Evolutionary conservation across 2,888 invertebrate species (phyloP).

Genomic region (Agrotis exclamationis): DNA sequence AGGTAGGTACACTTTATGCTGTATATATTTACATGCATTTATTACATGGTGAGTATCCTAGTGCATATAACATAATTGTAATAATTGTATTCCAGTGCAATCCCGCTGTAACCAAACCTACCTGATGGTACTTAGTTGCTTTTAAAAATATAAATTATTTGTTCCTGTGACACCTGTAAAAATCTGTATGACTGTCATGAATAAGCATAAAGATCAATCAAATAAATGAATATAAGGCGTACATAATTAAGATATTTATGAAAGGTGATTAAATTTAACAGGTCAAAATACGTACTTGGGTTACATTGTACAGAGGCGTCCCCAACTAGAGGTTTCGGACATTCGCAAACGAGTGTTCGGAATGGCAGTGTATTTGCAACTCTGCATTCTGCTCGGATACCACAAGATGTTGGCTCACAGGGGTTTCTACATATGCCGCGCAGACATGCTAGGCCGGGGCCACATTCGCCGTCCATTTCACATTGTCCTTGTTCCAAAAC

Average conservation of each 20-base stretch:
- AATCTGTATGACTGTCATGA: slow-evolving; percentile 28
- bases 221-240: not conserved
- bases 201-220: not conserved
- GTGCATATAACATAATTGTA: slow-evolving; percentile 36
- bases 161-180: slow-evolving; percentile 49
- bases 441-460: slow-evolving; percentile 96
- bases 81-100: slow-evolving; percentile 15
- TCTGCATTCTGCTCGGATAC: slow-evolving; percentile 95
- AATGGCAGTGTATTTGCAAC: slow-evolving; percentile 97
- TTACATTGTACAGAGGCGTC: slow-evolving; percentile 96
- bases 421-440: slow-evolving; percentile 95
- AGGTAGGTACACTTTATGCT: slow-evolving; percentile 41
- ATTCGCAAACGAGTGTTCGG: slow-evolving; percentile 97
- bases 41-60: slow-evolving; percentile 42
- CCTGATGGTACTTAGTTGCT: slow-evolving; percentile 37
- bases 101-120: slow-evolving; percentile 30
- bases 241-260: not conserved
- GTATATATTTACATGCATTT: slow-evolving; percentile 63
- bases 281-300: slow-evolving; percentile 92
- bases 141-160: slow-evolving; percentile 2
- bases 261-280: not conserved
- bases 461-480: slow-evolving; percentile 95
- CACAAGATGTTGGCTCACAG: slow-evolving; percentile 95
- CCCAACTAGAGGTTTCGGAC: slow-evolving; percentile 95
- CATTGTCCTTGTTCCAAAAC: slow-evolving; percentile 92